Conservation (phyloP, 2,797 vertebrate genomes). For the Eulemur coronatus region DNA sequence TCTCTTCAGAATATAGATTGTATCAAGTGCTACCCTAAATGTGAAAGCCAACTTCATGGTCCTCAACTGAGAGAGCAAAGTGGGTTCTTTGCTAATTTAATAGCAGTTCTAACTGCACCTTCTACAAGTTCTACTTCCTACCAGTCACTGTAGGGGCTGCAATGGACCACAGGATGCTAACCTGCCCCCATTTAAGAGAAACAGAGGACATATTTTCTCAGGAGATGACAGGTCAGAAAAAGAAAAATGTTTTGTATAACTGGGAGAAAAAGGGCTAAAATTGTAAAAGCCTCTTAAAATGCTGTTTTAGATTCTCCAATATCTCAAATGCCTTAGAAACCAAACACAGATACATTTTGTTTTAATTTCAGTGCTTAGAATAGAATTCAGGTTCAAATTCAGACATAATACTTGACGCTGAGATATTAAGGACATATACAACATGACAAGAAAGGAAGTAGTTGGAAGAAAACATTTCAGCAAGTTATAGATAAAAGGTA, state of each 20-base stretch:
- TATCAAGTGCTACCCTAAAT: conserved; percentile 17
- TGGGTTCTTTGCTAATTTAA: not conserved
- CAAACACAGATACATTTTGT: not conserved
- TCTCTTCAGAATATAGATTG: conserved; percentile 32
- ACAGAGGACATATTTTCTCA: not conserved
- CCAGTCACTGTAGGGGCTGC: not conserved
- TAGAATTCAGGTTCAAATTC: not conserved
- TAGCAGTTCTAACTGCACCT: not conserved
- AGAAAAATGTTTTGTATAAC: not conserved
- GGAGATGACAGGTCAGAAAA: not conserved
- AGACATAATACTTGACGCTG: not conserved
- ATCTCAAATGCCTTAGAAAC: not conserved
- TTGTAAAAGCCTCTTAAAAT: not conserved
- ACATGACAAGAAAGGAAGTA: not conserved
- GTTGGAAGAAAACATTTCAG: not conserved
- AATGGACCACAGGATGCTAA: not conserved
- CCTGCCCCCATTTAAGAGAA: not conserved
- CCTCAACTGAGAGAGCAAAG: not conserved
- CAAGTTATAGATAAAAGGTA: not conserved
- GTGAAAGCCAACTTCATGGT: not conserved
- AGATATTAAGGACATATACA: conserved; percentile 21
- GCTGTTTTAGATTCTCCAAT: not conserved
- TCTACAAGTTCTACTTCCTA: not conserved
- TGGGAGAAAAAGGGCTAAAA: not conserved
- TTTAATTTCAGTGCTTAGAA: conserved; percentile 25